These are phyloP conservation scores for Yponomeuta plumbellus DNA, from an alignment of 2,888 invertebrate genomes.

Conservation along the genomic window DNA sequence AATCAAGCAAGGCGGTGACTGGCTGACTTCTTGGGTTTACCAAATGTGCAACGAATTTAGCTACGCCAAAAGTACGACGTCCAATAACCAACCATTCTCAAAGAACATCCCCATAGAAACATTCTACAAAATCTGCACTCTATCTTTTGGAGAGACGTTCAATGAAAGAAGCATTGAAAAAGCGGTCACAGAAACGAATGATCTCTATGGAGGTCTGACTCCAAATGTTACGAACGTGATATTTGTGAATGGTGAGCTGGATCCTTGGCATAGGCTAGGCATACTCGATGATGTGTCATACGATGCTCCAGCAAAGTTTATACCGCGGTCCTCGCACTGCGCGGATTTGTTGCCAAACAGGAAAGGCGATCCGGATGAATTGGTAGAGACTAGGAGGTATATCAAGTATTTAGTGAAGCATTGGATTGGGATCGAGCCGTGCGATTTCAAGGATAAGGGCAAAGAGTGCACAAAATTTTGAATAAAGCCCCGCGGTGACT, in stretches of 20 bases:
- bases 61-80: slow-evolving; percentile 80
- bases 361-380: slow-evolving; percentile 44
- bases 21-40: slow-evolving; percentile 77
- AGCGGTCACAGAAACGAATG: slow-evolving; percentile 59
- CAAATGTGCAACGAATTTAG: slow-evolving; percentile 88
- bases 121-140: slow-evolving; percentile 54
- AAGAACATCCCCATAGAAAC: slow-evolving; percentile 57
- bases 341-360: slow-evolving; percentile 48
- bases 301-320: slow-evolving; percentile 52
- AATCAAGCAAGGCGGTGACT: slow-evolving; percentile 33
- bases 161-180: slow-evolving; percentile 46
- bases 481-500: background rate
- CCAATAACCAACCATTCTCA: slow-evolving; percentile 76
- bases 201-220: slow-evolving; percentile 60
- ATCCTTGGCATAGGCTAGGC: slow-evolving; percentile 77
- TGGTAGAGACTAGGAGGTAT: slow-evolving; percentile 49
- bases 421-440: slow-evolving; percentile 43
- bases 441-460: background rate
- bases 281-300: slow-evolving; percentile 60
- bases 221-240: slow-evolving; percentile 74
- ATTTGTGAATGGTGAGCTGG: slow-evolving; percentile 76
- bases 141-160: slow-evolving; percentile 57
- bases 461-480: background rate
- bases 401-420: slow-evolving; percentile 53
- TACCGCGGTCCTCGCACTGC: slow-evolving; percentile 52